Base-by-base conservation (phyloP, 1,140 invertebrate species). In the Ephestia elutella region DNA sequence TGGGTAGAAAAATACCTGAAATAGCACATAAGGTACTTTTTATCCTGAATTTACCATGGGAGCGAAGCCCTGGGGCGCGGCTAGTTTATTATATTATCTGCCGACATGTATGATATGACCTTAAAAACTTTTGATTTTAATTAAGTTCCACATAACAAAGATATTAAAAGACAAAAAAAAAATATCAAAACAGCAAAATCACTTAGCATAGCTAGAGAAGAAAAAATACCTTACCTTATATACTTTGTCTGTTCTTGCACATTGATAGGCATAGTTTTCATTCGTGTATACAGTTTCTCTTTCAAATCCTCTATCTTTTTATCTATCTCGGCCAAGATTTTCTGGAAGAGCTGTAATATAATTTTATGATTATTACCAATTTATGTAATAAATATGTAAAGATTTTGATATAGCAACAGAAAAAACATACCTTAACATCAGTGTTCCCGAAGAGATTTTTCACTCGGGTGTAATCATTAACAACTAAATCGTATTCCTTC, bases 381-480 rank as follows among this genome's bases (percentile, higher is more conserved):
- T 13, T 44, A 10, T 20, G 10, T 0, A 50, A 18, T 50, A 50
- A 50, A 50, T 20, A 50, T 20, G 5, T 49, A 0, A 35, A 35
- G 13, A 13, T 44, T 11, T 13, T 32, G 13, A 48, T 38, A n/a
- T 5, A 4, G 38, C 20, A 35, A 32, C 10, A 35, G 30, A 60
- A 59, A 61, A 35, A 20, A 35, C 55, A 32, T 90, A 92, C 93
- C 86, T 92, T 92, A 4, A 99, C 93, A 82, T 99, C 96, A 25
- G 96, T 98, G 83, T 98, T 96, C 63, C 96, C 95, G 91, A 99
- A 99, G 10, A 99, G 90, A 80, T 98, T 97, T 78, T 97, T 98
- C 4, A 97, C 98, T 75, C 98, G 91, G 0, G 96, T 94, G 81
- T 99, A 99, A 86, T 99, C 98, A 82, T 98, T 99, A 56, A 99